A percentile compares a stretch with the other conserved stretches of the same genome.
Conservation (phyloP, 2,888 invertebrate species). For the Dasysyrphus albostriatus region DNA sequence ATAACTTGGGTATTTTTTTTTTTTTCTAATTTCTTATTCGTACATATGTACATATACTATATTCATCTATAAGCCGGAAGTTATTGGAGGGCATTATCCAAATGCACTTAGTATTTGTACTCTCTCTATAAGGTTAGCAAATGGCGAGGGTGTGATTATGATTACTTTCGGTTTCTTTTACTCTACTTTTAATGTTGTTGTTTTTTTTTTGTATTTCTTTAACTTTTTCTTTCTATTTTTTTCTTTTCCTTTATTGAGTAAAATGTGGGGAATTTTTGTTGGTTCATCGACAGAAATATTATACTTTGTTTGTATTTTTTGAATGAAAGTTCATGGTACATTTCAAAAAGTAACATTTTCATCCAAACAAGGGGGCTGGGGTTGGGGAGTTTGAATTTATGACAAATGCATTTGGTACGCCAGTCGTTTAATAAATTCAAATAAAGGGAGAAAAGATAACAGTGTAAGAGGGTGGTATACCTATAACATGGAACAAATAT, state of each 20-base stretch:
- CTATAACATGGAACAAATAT: conserved; percentile 4
- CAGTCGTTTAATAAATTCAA: conserved; percentile 7
- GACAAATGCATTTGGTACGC: conserved; percentile 52
- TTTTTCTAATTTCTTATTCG: neutral
- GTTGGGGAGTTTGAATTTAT: conserved; percentile 22
- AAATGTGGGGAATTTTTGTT: conserved; percentile 49
- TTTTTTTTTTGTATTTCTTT: conserved; percentile 5
- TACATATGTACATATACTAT: no score
- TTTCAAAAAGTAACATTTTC: conserved; percentile 41
- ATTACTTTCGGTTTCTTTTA: conserved; percentile 68
- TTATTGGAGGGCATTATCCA: conserved; percentile 66
- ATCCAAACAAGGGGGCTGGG: neutral
- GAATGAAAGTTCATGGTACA: conserved; percentile 29
- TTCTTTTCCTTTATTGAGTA: neutral
- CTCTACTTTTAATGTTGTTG: conserved; percentile 55
- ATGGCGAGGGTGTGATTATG: conserved; percentile 64
- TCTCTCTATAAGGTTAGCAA: conserved; percentile 19
- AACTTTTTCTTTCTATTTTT: conserved; percentile 17
- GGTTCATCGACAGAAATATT: conserved; percentile 51
- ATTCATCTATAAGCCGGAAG: conserved; percentile 57
- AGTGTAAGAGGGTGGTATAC: neutral
- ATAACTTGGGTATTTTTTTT: neutral
- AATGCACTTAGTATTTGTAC: conserved; percentile 57
- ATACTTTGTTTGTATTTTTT: conserved; percentile 2
- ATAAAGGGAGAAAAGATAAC: conserved; percentile 15